Evolutionary conservation across 2,888 invertebrate genomes (phyloP).

Genomic region (Scelioninae gen. 1): DNA sequence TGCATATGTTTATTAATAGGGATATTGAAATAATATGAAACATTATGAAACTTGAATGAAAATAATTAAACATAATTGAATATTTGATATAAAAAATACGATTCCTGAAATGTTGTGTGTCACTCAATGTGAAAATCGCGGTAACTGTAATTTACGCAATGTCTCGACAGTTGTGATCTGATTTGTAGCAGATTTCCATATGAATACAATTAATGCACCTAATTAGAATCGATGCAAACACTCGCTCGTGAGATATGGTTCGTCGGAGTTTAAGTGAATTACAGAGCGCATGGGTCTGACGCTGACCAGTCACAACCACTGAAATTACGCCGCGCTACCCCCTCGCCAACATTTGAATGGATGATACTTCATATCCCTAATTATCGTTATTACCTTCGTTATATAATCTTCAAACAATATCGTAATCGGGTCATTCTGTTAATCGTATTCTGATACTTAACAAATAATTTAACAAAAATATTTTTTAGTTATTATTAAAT

Average conservation of each 20-base stretch:
- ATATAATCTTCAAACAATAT: conserved; percentile 10
- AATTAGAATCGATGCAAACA: conserved; percentile 56
- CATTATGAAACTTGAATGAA: background rate
- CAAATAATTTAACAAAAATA: no score
- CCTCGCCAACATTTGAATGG: conserved; percentile 48
- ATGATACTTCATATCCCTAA: conserved; percentile 53
- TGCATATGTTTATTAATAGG: background rate
- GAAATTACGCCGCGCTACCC: conserved; percentile 44
- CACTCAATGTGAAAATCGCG: conserved; percentile 30
- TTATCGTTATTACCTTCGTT: conserved; percentile 33
- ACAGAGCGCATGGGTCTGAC: conserved; percentile 68
- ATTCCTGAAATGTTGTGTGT: conserved; percentile 23
- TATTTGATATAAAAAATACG: background rate
- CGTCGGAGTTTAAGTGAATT: conserved; percentile 62
- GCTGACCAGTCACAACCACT: conserved; percentile 64
- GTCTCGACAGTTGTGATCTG: conserved; percentile 25
- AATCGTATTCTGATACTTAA: no score
- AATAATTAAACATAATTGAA: background rate
- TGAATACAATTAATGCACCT: conserved; percentile 47
- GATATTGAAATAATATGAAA: background rate
- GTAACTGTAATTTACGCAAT: conserved; percentile 29
- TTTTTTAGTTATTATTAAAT: no score
- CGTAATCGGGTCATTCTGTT: no score
- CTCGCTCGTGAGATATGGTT: conserved; percentile 46
- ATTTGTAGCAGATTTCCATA: conserved; percentile 45